phyloP scores from a whole-genome alignment of 1,140 invertebrate genomes.

The Gryllus bimaculatus region DNA sequence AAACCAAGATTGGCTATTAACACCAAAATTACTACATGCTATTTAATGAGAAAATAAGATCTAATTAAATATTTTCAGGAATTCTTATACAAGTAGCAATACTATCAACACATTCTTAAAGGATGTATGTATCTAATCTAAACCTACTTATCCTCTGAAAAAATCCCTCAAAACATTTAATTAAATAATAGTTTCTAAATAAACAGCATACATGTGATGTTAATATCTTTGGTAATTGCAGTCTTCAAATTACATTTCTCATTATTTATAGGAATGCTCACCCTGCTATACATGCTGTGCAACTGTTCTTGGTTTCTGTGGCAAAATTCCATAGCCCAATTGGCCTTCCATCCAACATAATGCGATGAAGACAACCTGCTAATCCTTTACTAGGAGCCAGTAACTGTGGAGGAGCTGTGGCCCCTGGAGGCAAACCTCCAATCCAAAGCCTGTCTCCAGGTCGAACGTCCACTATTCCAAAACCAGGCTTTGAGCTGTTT shows the following conservation, averaged over 20 bases:
- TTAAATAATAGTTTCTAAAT: not conserved
- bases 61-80: too few species aligned
- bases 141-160: too few species aligned
- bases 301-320: constrained; percentile 46
- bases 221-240: not conserved
- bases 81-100: too few species aligned
- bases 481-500: constrained; percentile 39
- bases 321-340: constrained; percentile 86
- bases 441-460: constrained; percentile 44
- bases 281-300: constrained; percentile 66
- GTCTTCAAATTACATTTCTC: not conserved
- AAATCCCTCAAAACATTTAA: too few species aligned
- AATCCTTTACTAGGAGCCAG: constrained; percentile 37
- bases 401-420: constrained; percentile 30
- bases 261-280: constrained; percentile 30
- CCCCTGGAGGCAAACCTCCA: constrained; percentile 42
- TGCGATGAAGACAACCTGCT: constrained; percentile 67
- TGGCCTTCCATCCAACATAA: constrained; percentile 62
- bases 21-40: too few species aligned
- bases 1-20: too few species aligned
- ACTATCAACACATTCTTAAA: too few species aligned
- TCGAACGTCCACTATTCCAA: constrained; percentile 42
- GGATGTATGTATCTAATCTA: too few species aligned
- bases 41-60: too few species aligned
- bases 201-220: not conserved